Evolutionary conservation across 2,797 vertebrate genomes (phyloP).

Genomic region (Triplophysa bombifrons): DNA sequence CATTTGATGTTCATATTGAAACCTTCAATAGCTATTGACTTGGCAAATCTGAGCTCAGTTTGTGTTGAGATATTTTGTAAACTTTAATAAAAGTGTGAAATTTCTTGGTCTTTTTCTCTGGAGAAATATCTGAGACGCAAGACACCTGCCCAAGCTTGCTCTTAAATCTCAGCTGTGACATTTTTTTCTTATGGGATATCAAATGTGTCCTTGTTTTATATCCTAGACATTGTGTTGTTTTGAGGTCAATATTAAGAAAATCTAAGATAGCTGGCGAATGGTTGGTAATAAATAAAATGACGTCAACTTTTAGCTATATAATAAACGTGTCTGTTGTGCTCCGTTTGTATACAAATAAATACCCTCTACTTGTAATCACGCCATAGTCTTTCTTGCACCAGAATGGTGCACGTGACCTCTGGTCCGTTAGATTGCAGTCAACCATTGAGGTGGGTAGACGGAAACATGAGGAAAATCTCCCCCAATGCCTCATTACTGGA

Average conservation of each 20-base stretch:
- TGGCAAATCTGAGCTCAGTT: too few relatives aligned
- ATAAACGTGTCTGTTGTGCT: neutral
- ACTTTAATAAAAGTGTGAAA: too few relatives aligned
- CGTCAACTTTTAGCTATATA: neutral
- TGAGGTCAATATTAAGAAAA: neutral
- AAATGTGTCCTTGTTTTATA: too few relatives aligned
- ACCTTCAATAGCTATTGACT: too few relatives aligned
- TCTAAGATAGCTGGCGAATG: neutral
- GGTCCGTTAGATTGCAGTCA: neutral
- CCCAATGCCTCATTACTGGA: conserved; percentile 53
- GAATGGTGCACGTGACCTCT: conserved; percentile 24
- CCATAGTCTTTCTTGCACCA: neutral
- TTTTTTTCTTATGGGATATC: too few relatives aligned
- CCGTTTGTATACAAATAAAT: neutral
- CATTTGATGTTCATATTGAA: too few relatives aligned
- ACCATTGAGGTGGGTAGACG: conserved; percentile 18
- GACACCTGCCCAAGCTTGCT: too few relatives aligned
- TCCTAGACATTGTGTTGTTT: neutral
- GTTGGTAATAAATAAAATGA: conserved; percentile 9
- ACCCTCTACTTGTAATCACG: conserved; percentile 6
- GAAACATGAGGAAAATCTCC: conserved; percentile 34
- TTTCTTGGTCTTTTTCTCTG: too few relatives aligned
- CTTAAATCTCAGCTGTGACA: too few relatives aligned
- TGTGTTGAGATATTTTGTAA: too few relatives aligned
- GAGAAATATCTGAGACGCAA: too few relatives aligned